Evolutionary conservation across 2,888 invertebrate species (phyloP), one percentile per base, ranked within the genome.

Genomic region (Cantharis rufa): DNA sequence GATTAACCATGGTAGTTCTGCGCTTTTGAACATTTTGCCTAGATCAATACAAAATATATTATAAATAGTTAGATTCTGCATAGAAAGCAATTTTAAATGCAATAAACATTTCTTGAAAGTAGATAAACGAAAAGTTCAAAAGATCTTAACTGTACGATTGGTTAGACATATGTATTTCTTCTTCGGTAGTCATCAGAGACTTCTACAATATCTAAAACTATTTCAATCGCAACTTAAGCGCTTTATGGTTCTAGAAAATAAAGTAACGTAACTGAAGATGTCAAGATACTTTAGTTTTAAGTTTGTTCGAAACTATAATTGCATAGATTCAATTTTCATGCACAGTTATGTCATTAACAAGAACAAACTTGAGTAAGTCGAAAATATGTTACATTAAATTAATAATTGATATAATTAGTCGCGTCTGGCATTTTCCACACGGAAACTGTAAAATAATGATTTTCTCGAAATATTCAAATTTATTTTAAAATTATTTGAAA

Each of bases 1-100:
- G 62, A 97, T 93, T 78, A 98, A 90, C 90, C 94, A 93, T 0
- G 95, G 94, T 18, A 98, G 89, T 85, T 97, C 96, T 0, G 94
- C 92, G 15, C 96, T 94, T 85, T 95, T 94, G 88, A 99, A 98
- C 90, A 99, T 91, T 90, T 96, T 96, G 69, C 94, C 94, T 93
- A 84, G 27, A 88, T 88, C 81, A 81, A 83, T 76, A 78, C 76
- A 69, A 69, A 74, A 15, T 62, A 21, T 71, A 13, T 21, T 21
- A 21, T 21, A 13, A 32, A n/a, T 13, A 4, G 13, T 13, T 32
- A 32, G 13, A n/a, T 32, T 32, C 4, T 32, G 13, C 13, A 13
- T n/a, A 13, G 32, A 32, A 5, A 32, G 13, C 13, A 13, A 13
- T n/a, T 32, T 32, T 13, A 32, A 32, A 32, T 13, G 13, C 13